Evolutionary conservation across 2,113 vertebrate genomes (phyloP).

Genomic region (Poeciliopsis retropinna): DNA sequence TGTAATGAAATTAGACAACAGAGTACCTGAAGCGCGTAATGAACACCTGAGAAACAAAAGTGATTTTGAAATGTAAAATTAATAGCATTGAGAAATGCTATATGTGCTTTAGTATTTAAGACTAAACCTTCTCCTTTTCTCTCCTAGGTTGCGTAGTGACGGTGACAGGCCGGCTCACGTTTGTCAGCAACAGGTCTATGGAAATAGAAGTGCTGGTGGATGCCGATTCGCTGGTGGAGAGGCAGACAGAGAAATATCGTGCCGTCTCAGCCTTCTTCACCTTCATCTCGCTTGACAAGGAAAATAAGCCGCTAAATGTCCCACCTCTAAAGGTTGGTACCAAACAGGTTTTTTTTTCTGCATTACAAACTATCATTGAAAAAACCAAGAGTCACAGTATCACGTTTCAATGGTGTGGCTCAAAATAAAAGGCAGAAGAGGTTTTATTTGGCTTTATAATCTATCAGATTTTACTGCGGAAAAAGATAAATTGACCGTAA

Average conservation of each 20-base stretch:
- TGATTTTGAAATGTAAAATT: neutral
- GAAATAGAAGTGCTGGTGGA: slow-evolving; percentile 97
- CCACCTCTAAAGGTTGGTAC: slow-evolving; percentile 89
- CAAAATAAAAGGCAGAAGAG: neutral
- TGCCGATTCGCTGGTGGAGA: slow-evolving; percentile 81
- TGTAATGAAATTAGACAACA: neutral
- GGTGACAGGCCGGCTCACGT: slow-evolving; percentile 92
- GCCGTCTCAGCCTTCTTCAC: slow-evolving; percentile 95
- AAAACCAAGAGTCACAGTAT: neutral
- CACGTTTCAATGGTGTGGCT: neutral
- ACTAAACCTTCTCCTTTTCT: neutral
- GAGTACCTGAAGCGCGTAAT: neutral
- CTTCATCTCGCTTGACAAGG: slow-evolving; percentile 92
- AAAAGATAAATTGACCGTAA: neutral
- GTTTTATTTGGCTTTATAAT: neutral
- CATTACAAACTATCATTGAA: slow-evolving; percentile 3
- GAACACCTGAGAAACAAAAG: neutral
- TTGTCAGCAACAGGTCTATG: slow-evolving; percentile 95
- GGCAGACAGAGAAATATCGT: slow-evolving; percentile 81
- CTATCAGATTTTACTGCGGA: neutral
- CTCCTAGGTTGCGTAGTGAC: slow-evolving; percentile 90
- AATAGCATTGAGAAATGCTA: neutral
- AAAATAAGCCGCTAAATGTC: slow-evolving; percentile 84
- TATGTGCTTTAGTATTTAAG: neutral
- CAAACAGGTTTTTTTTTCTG: neutral